Conservation (phyloP, 92 coral and sea anemone genomes). For the Galaxea fascicularis region DNA sequence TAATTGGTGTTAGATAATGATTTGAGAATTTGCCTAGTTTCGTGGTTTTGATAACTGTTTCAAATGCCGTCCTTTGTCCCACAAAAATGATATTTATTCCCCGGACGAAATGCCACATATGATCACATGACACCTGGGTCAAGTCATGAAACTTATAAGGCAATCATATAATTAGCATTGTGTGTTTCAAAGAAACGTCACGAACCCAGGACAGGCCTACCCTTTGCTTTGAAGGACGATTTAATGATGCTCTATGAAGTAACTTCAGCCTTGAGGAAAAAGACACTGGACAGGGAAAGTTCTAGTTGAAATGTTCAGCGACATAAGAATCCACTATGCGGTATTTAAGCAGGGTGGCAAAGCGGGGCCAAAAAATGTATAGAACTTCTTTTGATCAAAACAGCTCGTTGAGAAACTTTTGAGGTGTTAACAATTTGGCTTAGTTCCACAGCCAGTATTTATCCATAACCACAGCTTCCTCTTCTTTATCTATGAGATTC, state of each 20-base stretch:
- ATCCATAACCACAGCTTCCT: conserved; percentile 9
- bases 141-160: conserved; percentile 24
- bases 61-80: not conserved
- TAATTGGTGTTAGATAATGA: conserved; percentile 11
- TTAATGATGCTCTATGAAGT: not conserved
- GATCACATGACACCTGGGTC: conserved; percentile 40
- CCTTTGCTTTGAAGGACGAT: not conserved
- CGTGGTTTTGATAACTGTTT: not conserved
- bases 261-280: not conserved
- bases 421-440: conserved; percentile 19
- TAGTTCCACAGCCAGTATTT: not conserved
- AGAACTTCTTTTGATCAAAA: conserved; percentile 50
- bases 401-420: conserved; percentile 41
- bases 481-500: not conserved
- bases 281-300: not conserved
- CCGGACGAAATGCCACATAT: conserved; percentile 3
- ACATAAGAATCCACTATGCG: conserved; percentile 8
- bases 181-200: conserved; percentile 4
- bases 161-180: conserved; percentile 30
- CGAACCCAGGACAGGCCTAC: conserved; percentile 5
- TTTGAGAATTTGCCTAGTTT: conserved; percentile 8
- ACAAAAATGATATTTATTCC: conserved; percentile 17
- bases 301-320: not conserved
- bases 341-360: conserved; percentile 17
- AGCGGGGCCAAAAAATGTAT: conserved; percentile 19